phyloP scores from a whole-genome alignment of 2,888 invertebrate species.

The Sinopyrophorus schimmeli region DNA sequence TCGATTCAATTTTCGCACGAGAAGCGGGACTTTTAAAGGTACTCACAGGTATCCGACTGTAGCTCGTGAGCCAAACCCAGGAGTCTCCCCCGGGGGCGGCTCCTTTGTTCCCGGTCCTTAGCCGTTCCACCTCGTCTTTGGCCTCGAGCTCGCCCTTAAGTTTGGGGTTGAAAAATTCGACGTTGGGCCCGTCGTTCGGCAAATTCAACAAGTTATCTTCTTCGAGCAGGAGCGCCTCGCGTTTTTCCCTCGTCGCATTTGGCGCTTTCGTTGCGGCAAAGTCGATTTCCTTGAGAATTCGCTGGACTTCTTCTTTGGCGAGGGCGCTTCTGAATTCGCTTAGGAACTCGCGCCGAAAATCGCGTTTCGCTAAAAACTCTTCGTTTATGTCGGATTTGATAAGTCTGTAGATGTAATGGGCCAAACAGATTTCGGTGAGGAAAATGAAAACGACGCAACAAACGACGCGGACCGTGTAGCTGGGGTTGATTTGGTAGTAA shows the following conservation, averaged over 20 bases:
- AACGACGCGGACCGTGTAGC: slow-evolving; percentile 51
- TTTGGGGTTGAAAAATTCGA: slow-evolving; percentile 77
- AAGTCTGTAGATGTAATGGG: slow-evolving; percentile 52
- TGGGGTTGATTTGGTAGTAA: slow-evolving; percentile 45
- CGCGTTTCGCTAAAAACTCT: slow-evolving; percentile 47
- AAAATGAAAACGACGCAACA: slow-evolving; percentile 54
- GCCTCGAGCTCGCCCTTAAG: slow-evolving; percentile 67
- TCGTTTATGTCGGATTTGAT: slow-evolving; percentile 51
- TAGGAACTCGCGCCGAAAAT: slow-evolving; percentile 46
- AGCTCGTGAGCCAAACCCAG: slow-evolving; percentile 86
- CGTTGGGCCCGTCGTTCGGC: slow-evolving; percentile 58
- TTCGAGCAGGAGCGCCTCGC: slow-evolving; percentile 36
- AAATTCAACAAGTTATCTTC: slow-evolving; percentile 45
- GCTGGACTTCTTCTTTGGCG: slow-evolving; percentile 44
- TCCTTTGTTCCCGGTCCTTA: slow-evolving; percentile 65
- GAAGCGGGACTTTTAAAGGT: no score
- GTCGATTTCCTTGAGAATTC: slow-evolving; percentile 43
- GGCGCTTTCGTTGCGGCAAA: slow-evolving; percentile 1
- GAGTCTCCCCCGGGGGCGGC: slow-evolving; percentile 74
- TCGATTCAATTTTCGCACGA: no score
- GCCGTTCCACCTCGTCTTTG: slow-evolving; percentile 66
- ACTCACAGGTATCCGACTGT: slow-evolving; percentile 82
- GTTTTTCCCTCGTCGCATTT: slow-evolving; percentile 27
- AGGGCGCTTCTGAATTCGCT: slow-evolving; percentile 44
- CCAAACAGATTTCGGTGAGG: slow-evolving; percentile 51